Evolutionary conservation across 2,797 vertebrate genomes (phyloP), one percentile per base, ranked within the genome.

Genomic region (Muscicapa striata): DNA sequence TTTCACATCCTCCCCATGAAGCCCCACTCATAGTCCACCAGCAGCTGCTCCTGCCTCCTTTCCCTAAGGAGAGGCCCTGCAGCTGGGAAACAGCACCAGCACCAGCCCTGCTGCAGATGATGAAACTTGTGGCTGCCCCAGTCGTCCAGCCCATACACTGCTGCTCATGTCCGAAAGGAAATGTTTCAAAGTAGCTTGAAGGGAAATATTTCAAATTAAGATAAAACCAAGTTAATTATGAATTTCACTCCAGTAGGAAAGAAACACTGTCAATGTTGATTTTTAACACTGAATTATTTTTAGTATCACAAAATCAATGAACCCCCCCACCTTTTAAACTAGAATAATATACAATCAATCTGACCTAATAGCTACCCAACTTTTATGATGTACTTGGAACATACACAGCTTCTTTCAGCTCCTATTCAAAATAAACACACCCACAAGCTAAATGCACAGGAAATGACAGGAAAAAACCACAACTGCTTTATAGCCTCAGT

Each of bases 21-120:
- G 1, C 0, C 27, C 29, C 27, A 43, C 6, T 30, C 0, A 0
- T 1, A 57, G 14, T 1, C 22, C 27, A 15, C 15, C 21, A 54
- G 10, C 30, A 88, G 43, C 54, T 70, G n/a, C 38, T 72, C 43
- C 66, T 2, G 3, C 19, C 18, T 81, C 23, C 12, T 18, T 55
- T 67, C 32, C n/a, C 59, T 78, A 18, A 23, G 13, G 16, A 57
- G 26, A 45, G 43, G 12, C 29, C 41, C 15, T 36, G 15, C n/a
- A 89, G 21, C 0, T 2, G n/a, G 10, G 55, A 78, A 5, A 1
- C 11, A 86, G 48, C 21, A 46, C 11, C 34, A 81, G 46, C 15
- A 36, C 5, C 54, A 48, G 30, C 34, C 20, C 22, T 1, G 0
- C 12, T 70, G 32, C 36, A 61, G 29, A 8, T 54, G 55, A 57